phyloP scores from a whole-genome alignment of 2,113 vertebrate genomes.

The Hypomesus transpacificus region DNA sequence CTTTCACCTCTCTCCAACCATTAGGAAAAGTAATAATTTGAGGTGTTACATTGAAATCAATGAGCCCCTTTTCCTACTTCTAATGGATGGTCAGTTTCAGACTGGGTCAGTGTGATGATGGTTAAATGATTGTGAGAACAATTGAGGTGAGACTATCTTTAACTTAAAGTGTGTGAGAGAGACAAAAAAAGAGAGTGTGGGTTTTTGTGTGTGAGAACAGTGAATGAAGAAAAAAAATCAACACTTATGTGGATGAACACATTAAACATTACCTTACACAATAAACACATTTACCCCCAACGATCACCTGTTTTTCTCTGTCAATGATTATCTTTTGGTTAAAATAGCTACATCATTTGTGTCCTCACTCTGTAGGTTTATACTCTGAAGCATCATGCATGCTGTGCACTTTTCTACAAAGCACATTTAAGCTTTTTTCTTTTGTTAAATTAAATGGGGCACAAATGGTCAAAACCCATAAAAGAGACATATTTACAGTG shows the following conservation, averaged over 20 bases:
- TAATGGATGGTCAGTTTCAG: slow-evolving; percentile 28
- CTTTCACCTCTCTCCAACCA: slow-evolving; percentile 78
- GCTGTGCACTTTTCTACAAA: slow-evolving; percentile 16
- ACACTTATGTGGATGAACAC: background rate
- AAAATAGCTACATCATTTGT: background rate
- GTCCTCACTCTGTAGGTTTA: slow-evolving; percentile 1
- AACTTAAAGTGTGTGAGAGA: slow-evolving; percentile 29
- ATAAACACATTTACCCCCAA: background rate
- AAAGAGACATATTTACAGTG: slow-evolving; percentile 23
- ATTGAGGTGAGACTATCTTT: slow-evolving; percentile 31
- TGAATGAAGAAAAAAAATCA: background rate
- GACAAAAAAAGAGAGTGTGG: background rate
- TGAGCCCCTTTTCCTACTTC: slow-evolving; percentile 43
- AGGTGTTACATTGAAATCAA: slow-evolving; percentile 90
- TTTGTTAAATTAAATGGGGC: slow-evolving; percentile 26
- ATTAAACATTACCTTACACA: background rate
- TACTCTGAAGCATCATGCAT: slow-evolving; percentile 14
- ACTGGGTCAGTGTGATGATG: slow-evolving; percentile 57
- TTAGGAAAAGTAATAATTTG: slow-evolving; percentile 91
- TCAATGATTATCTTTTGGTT: slow-evolving; percentile 23
- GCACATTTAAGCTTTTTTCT: slow-evolving; percentile 45
- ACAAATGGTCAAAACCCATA: background rate
- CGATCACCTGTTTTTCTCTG: background rate
- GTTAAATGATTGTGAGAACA: slow-evolving; percentile 9
- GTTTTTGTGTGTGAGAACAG: background rate